Percentiles rank a stretch among this genome's conserved stretches.
phyloP scores from a whole-genome alignment of 2,797 vertebrate species.

The Hylomyscus alleni region DNA sequence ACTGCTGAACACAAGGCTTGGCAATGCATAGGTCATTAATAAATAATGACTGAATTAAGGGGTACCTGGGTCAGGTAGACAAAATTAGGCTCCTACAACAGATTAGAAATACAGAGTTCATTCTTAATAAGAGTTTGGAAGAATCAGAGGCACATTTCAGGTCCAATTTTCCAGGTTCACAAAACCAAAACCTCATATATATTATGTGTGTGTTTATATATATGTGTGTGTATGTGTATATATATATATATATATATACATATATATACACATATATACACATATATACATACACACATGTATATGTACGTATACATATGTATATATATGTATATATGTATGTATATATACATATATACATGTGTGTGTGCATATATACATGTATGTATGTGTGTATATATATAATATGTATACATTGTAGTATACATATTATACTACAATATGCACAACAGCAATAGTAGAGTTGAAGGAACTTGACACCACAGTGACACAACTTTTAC shows the following conservation, averaged over 20 bases:
- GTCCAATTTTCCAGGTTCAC: not conserved
- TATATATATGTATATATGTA: no score
- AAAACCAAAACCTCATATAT: not conserved
- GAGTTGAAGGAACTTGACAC: not conserved
- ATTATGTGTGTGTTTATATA: not conserved
- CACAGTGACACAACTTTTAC: not conserved
- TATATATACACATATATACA: no score
- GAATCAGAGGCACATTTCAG: not conserved
- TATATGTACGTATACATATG: no score
- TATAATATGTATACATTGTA: no score
- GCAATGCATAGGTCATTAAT: not conserved
- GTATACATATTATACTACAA: no score
- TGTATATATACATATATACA: no score
- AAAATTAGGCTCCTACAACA: not conserved
- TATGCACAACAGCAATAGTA: fast-evolving
- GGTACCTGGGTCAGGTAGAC: not conserved
- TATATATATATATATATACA: no score
- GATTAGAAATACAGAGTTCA: not conserved
- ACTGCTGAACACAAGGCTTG: not conserved
- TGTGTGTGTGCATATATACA: no score
- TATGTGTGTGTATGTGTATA: no score
- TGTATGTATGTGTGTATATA: no score
- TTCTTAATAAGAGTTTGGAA: not conserved
- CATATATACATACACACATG: no score
- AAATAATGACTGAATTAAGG: constrained; percentile 22